Percentiles rank a stretch among this genome's conserved stretches.
Evolutionary conservation across 2,888 invertebrate genomes (phyloP).

Genomic region (Stictocephala bisonia): DNA sequence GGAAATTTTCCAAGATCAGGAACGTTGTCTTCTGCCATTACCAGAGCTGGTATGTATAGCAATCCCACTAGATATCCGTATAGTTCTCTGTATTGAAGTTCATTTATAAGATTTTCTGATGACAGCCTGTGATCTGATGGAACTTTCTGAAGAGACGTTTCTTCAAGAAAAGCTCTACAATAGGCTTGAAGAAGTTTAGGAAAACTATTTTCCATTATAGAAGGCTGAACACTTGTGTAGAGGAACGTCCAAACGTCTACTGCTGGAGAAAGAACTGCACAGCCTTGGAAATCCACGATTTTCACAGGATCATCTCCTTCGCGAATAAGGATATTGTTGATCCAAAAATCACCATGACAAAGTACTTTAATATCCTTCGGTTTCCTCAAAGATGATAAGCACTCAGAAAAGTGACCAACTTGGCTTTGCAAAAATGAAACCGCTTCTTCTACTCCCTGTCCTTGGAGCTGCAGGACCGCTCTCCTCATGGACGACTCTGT

Average conservation of each 20-base stretch:
- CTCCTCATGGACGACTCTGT: not conserved
- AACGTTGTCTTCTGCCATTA: not conserved
- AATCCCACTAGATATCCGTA: conserved; percentile 20
- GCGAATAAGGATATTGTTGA: conserved; percentile 27
- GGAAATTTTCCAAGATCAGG: not conserved
- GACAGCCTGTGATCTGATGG: not conserved
- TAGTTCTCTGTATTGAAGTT: conserved; percentile 12
- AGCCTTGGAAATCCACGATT: conserved; percentile 23
- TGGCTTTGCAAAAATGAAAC: not conserved
- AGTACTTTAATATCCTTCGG: not conserved
- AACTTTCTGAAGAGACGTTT: not conserved
- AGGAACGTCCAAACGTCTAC: conserved; percentile 20
- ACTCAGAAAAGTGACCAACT: conserved; percentile 7
- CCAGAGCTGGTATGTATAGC: conserved; percentile 14
- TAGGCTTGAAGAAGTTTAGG: not conserved
- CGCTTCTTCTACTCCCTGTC: not conserved
- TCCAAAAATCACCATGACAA: conserved; percentile 35
- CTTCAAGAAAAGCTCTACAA: not conserved
- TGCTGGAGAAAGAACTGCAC: not conserved
- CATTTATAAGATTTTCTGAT: not conserved
- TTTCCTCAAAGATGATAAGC: not conserved
- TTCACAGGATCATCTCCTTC: not conserved
- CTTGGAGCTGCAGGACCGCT: too few species aligned
- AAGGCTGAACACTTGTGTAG: conserved; percentile 20
- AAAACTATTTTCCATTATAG: not conserved